Conservation (phyloP, 2,113 vertebrate genomes). For the Planiliza haematocheilus region DNA sequence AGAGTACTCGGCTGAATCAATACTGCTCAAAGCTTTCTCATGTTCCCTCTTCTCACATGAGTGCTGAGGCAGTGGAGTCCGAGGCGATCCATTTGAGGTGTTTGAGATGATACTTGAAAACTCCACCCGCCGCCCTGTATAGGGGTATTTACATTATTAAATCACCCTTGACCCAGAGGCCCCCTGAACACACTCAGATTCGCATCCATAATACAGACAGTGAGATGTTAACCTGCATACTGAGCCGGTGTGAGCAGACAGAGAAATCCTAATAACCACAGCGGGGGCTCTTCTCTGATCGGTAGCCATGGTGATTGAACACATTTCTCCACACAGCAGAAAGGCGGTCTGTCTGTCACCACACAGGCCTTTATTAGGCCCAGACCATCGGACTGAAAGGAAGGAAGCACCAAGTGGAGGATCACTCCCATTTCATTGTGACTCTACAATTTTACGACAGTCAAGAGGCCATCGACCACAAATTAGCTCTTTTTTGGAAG, state of each 20-base stretch:
- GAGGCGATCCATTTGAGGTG: constrained; percentile 31
- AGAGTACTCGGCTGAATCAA: constrained; percentile 77
- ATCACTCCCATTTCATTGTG: constrained; percentile 63
- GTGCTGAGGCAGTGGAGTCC: constrained; percentile 35
- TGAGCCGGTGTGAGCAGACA: constrained; percentile 60
- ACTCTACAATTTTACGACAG: constrained; percentile 62
- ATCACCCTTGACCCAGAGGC: constrained; percentile 53
- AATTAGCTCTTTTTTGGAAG: constrained; percentile 42
- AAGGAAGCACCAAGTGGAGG: constrained; percentile 61
- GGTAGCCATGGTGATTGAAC: constrained; percentile 78
- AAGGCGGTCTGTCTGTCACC: constrained; percentile 53
- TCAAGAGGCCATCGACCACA: constrained; percentile 46
- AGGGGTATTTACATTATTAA: constrained; percentile 38
- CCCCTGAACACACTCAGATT: constrained; percentile 18
- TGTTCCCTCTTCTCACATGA: constrained; percentile 70
- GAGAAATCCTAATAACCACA: constrained; percentile 74
- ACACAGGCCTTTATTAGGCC: constrained; percentile 60
- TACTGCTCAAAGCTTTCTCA: constrained; percentile 80
- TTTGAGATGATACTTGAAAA: constrained; percentile 37
- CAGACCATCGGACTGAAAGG: constrained; percentile 46
- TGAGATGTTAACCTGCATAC: constrained; percentile 64
- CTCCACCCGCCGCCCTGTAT: neutral
- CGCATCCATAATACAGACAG: constrained; percentile 46
- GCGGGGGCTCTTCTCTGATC: constrained; percentile 69
- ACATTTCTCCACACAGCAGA: constrained; percentile 73